A percentile compares a stretch with the other conserved stretches of the same genome.
These are phyloP conservation scores for Okamejei kenojei DNA, from an alignment of 2,797 vertebrate genomes.

Conservation along the genomic window DNA sequence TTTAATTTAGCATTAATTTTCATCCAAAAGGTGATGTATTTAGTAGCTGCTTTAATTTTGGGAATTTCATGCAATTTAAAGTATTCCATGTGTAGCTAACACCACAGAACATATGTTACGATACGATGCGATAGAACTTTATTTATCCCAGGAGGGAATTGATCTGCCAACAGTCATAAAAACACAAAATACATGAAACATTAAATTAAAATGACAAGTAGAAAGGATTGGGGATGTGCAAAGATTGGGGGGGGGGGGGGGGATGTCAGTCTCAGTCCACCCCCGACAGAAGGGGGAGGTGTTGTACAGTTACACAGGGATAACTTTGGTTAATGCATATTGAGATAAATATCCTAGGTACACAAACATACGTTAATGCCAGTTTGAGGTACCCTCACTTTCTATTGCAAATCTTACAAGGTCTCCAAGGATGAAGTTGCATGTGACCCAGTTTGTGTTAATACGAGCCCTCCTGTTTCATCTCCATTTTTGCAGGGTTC, in stretches of 20 bases:
- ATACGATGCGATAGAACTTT: background rate
- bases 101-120: background rate
- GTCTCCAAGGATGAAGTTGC: background rate
- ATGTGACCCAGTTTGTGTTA: background rate
- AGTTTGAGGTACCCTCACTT: background rate
- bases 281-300: too few species aligned
- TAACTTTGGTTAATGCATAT: background rate
- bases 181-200: too few species aligned
- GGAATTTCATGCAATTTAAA: background rate
- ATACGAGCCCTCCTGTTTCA: too few species aligned
- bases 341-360: background rate
- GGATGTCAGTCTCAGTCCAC: too few species aligned
- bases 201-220: too few species aligned
- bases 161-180: too few species aligned
- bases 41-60: background rate
- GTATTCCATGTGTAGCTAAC: background rate
- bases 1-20: background rate
- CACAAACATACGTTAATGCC: background rate
- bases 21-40: background rate
- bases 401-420: background rate
- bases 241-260: too few species aligned
- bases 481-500: background rate
- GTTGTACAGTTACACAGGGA: background rate
- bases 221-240: too few species aligned
- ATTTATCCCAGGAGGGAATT: too few species aligned